A percentile compares a stretch with the other conserved stretches of the same genome.
These are phyloP conservation scores for Papilio protenor DNA, from an alignment of 2,888 invertebrate species.

Conservation along the genomic window DNA sequence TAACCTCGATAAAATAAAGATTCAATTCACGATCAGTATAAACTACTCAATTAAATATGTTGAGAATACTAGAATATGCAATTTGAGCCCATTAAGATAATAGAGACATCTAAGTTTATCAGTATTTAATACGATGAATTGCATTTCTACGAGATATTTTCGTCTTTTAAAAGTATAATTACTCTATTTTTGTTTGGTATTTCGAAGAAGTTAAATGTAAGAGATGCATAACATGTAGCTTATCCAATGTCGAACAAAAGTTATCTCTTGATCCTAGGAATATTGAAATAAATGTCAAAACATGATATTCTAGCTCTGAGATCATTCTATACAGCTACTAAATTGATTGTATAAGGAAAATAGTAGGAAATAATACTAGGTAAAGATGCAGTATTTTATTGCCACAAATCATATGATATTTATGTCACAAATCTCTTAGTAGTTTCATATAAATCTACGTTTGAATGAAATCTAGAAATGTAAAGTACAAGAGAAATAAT, in stretches of 20 bases:
- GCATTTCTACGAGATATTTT: not conserved
- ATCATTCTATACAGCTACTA: not conserved
- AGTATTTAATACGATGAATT: not conserved
- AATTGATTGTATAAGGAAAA: conserved; percentile 16
- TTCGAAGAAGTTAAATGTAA: not conserved
- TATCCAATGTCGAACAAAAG: not conserved
- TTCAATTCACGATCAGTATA: not conserved
- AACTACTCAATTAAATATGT: not conserved
- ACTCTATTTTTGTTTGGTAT: not conserved
- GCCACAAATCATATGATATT: not conserved
- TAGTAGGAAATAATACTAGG: not conserved
- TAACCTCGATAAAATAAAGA: not conserved
- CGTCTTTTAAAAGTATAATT: not conserved
- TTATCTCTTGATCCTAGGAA: not conserved
- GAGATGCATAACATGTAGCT: not conserved
- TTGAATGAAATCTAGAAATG: not conserved
- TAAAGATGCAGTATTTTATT: not conserved
- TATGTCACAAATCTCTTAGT: not conserved
- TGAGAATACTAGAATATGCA: not conserved
- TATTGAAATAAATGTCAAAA: not conserved
- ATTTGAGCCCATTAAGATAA: not conserved
- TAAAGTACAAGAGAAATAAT: not conserved
- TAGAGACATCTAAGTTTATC: not conserved
- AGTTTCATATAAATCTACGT: not conserved
- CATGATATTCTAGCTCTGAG: not conserved